Evolutionary conservation across 2,888 invertebrate species (phyloP), one percentile per base, ranked within the genome.

Genomic region (Folsomia manolachei): DNA sequence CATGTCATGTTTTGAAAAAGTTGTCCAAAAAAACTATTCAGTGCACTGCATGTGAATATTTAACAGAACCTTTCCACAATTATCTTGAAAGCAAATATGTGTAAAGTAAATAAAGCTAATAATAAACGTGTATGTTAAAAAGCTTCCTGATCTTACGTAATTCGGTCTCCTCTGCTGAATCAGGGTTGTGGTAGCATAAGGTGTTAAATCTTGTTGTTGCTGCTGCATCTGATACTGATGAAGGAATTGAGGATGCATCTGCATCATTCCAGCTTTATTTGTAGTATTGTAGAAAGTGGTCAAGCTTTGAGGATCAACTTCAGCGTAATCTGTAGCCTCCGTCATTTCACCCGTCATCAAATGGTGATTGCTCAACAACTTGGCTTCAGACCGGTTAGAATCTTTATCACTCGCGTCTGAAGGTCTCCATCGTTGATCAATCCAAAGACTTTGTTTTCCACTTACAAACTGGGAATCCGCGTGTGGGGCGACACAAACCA

Each of bases 151-250:
- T 71, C 80, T 74, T 79, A 80, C 80, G 74, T 80, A 80, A 79
- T 79, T 79, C 68, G 78, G 78, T 73, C 80, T 77, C 64, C 80
- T 52, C 61, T 75, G 75, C 63, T 79, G 81, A 78, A 90, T 86
- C 53, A 91, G 85, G 84, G 91, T 91, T 71, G 91, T 91, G 0
- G 91, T 91, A 2, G 92, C 91, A 80, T 91, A 92, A 1, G 91
- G 90, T 73, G 90, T 90, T 83, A 88, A 88, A 79, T 88, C 88
- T 11, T 88, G 86, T 71, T 88, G 88, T 83, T 89, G 89, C 82
- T 89, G 88, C 63, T 71, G 63, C 60, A 71, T 66, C 70, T 74
- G 75, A 23, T 68, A 51, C 51, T 72, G 70, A 61, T 72, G 72
- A 69, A 76, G 71, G 21, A 71, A 27, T 71, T 75, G 75, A 52